Evolutionary conservation across 2,888 invertebrate species (phyloP).

Genomic region (Ctena decussata): DNA sequence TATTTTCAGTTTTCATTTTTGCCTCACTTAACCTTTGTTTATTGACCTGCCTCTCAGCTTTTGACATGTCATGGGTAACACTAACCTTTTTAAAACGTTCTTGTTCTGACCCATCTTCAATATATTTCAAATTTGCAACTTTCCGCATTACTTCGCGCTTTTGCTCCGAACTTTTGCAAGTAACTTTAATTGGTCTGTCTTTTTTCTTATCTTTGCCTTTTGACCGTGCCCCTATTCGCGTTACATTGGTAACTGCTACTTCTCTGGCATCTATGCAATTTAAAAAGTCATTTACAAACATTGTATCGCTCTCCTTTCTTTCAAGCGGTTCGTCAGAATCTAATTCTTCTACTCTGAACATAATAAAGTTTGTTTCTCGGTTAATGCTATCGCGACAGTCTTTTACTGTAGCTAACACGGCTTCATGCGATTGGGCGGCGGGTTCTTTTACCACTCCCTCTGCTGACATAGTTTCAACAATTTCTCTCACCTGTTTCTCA

Average conservation of each 20-base stretch:
- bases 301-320: neutral
- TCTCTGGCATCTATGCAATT: too few relatives aligned
- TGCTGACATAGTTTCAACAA: neutral
- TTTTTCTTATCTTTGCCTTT: too few relatives aligned
- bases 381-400: conserved; percentile 8
- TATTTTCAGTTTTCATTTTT: neutral
- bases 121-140: neutral
- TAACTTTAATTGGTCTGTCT: too few relatives aligned
- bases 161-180: neutral
- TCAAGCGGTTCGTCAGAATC: neutral
- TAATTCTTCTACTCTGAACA: neutral
- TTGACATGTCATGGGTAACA: conserved; percentile 27
- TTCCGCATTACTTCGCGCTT: neutral
- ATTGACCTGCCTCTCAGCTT: conserved; percentile 14
- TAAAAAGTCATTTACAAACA: too few relatives aligned
- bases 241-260: too few relatives aligned
- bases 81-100: neutral
- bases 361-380: neutral
- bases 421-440: neutral
- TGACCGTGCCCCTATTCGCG: too few relatives aligned
- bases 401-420: neutral
- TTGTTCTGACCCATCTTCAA: neutral
- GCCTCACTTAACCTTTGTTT: neutral
- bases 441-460: neutral
- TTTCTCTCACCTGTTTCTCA: neutral